These are phyloP conservation scores for Irena cyanogastra DNA, from an alignment of 2,113 vertebrate genomes.

Conservation along the genomic window DNA sequence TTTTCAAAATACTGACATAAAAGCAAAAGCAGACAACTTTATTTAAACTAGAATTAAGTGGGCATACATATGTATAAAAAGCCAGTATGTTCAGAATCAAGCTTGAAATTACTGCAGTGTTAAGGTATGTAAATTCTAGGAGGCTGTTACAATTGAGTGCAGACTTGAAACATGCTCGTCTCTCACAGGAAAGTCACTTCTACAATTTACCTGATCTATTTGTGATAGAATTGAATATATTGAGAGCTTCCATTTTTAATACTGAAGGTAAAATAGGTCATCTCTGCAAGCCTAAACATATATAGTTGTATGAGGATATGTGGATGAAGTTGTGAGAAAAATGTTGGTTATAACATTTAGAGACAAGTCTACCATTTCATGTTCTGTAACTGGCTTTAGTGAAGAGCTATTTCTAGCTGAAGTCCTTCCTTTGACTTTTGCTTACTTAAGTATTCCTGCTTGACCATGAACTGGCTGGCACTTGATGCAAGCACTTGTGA, in stretches of 20 bases:
- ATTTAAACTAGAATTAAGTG: background rate
- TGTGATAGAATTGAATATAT: background rate
- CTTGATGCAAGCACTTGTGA: slow-evolving; percentile 33
- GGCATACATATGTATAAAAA: background rate
- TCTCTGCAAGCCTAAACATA: background rate
- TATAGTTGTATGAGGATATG: background rate
- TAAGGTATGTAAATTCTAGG: background rate
- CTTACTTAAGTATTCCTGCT: slow-evolving; percentile 67
- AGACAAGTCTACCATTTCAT: background rate
- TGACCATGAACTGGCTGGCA: slow-evolving; percentile 35
- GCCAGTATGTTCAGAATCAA: background rate
- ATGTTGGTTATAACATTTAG: background rate
- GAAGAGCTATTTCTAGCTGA: slow-evolving; percentile 65
- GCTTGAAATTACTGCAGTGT: background rate
- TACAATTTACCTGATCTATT: background rate
- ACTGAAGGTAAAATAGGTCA: background rate
- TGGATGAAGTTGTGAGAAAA: background rate
- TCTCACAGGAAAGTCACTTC: background rate
- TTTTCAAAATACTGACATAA: background rate
- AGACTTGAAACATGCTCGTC: background rate
- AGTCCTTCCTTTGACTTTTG: slow-evolving; percentile 63
- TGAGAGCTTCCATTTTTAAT: background rate
- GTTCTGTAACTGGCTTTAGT: slow-evolving; percentile 19
- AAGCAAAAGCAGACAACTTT: background rate
- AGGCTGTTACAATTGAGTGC: background rate